Base-by-base conservation (phyloP, 2,888 invertebrate genomes). In the Dasypogon diadema region DNA sequence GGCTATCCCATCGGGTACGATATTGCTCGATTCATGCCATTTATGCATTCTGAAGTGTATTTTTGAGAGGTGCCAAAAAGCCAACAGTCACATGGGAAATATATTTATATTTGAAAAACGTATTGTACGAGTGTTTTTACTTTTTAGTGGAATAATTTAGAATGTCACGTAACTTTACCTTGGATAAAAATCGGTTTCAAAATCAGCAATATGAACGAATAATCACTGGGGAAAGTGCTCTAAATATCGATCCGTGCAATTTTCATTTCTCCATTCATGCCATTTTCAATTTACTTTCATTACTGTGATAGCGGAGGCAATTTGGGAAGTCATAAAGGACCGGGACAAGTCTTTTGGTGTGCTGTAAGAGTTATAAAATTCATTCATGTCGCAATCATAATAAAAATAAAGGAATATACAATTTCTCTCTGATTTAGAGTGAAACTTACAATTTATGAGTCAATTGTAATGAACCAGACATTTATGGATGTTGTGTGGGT, bases 21-120 rank as follows among this genome's bases (percentile, higher is more conserved):
- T 54, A 22, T 54, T 34, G 54, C 70, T 30, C 70, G 54, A 70
- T 70, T 70, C 34, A 34, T 54, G 70, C 54, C 54, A 54, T 70
- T 70, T 70, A 70, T 70, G 70, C 70, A 70, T 70, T 54, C 21
- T 70, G 30, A 34, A 70, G 70, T 70, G 54, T 70, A 54, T 70
- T 70, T 70, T 70, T 70, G 51, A 70, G 70, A 70, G 70, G 70
- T 70, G 70, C 70, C 70, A 70, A 46, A 24, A 54, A 46, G 51
- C 54, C 70, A 70, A 70, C 54, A 21, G 70, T 8, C 70, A 51
- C 70, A 18, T 30, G 70, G 70, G 70, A 70, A 70, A 34, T 51
- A 54, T 30, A 70, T 70, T 70, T 70, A 54, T 70, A 65, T 42
- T 65, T 65, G 48, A 65, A 65, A 65, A 65, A 48, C 48, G 65